Percentiles rank a stretch among this genome's conserved stretches.
These are phyloP conservation scores for Anoplolepis gracilipes DNA, from an alignment of 1,140 invertebrate species.

Conservation along the genomic window DNA sequence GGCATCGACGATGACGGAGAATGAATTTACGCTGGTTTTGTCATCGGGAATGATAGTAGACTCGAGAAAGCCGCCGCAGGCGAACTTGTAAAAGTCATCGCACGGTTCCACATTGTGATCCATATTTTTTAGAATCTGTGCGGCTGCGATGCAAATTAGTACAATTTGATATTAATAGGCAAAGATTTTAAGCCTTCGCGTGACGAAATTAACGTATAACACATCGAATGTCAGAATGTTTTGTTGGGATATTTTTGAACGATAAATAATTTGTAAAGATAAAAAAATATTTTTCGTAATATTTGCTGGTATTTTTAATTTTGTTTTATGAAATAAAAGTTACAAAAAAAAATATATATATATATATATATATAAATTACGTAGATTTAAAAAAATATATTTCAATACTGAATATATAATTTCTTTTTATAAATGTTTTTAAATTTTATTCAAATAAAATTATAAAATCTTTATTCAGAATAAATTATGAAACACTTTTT, in stretches of 20 bases:
- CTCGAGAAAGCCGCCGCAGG: constrained; percentile 85
- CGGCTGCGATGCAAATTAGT: constrained; percentile 78
- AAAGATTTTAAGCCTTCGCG: not conserved
- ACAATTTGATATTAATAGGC: not conserved
- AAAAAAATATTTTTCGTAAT: not conserved
- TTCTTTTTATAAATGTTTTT: not conserved
- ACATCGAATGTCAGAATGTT: not conserved
- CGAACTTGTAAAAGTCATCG: constrained; percentile 93
- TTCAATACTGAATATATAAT: not conserved
- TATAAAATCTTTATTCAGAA: not conserved
- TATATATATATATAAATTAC: too few species aligned
- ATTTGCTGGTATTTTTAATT: too few species aligned
- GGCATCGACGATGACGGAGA: constrained; percentile 92
- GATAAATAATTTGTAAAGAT: not conserved
- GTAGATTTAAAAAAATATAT: not conserved
- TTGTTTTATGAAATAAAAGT: not conserved
- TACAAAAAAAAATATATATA: not conserved
- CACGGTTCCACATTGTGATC: constrained; percentile 89
- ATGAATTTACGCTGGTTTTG: constrained; percentile 91
- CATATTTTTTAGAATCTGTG: constrained; percentile 86
- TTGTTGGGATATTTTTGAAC: not conserved
- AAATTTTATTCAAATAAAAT: not conserved
- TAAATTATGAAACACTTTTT: not conserved
- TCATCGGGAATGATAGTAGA: constrained; percentile 88
- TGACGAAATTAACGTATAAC: not conserved